Conservation (phyloP, 2,113 vertebrate species). For the Mellivora capensis region DNA sequence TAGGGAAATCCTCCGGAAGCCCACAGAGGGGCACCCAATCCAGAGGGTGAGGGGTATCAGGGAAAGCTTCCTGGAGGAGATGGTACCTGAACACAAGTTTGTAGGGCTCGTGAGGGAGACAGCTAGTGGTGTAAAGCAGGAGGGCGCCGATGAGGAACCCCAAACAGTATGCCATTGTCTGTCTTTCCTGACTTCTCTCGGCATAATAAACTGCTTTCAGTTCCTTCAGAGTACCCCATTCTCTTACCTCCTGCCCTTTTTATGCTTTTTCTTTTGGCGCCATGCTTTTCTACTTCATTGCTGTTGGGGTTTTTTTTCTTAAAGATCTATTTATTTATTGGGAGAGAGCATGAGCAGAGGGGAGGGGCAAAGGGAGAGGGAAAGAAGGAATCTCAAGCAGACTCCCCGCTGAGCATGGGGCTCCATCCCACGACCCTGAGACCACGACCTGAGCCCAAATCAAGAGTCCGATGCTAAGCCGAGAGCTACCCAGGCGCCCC, state of each 20-base stretch:
- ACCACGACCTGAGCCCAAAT: not conserved
- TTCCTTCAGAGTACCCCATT: not conserved
- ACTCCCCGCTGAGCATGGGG: not conserved
- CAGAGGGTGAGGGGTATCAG: not conserved
- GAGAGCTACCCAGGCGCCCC: not conserved
- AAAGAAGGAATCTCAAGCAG: not conserved
- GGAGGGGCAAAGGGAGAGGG: not conserved
- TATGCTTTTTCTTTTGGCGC: not conserved
- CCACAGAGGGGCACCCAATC: not conserved
- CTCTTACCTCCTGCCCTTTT: not conserved
- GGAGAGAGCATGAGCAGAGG: not conserved
- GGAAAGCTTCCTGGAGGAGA: not conserved
- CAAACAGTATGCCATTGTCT: not conserved
- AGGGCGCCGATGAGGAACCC: not conserved
- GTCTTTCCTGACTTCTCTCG: not conserved
- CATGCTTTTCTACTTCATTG: not conserved
- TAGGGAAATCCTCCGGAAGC: not conserved
- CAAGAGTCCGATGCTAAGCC: not conserved
- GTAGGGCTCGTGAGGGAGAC: not conserved
- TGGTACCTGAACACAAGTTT: not conserved
- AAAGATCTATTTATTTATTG: not conserved
- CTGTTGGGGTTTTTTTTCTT: not conserved
- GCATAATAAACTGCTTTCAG: not conserved
- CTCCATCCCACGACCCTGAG: not conserved
- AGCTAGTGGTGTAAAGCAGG: not conserved